phyloP scores from a whole-genome alignment of 2,797 vertebrate species.

The Cichlasoma orientale region DNA sequence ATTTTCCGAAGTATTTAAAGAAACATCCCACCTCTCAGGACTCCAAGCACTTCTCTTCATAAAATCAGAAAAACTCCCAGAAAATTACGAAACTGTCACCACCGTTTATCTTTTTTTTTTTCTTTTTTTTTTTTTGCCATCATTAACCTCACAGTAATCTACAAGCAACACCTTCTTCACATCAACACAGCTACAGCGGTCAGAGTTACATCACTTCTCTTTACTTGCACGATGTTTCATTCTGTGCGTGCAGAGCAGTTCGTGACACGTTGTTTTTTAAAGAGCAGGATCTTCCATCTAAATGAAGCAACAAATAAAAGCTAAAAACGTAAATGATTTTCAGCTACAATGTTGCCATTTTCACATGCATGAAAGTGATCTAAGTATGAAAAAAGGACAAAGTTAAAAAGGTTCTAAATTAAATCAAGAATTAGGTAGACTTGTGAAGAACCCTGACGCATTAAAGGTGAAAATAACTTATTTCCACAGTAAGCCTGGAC shows the following conservation, averaged over 20 bases:
- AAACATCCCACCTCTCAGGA: too few relatives aligned
- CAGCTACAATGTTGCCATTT: neutral
- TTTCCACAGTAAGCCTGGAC: neutral
- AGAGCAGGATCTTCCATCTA: neutral
- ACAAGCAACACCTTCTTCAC: neutral
- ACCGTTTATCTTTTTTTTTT: neutral
- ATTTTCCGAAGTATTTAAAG: neutral
- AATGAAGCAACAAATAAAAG: neutral
- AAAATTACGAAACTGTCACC: neutral
- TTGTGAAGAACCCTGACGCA: neutral
- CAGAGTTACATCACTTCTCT: neutral
- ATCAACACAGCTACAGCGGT: neutral
- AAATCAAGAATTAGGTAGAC: neutral
- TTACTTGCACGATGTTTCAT: neutral
- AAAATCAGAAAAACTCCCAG: neutral
- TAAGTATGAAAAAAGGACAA: neutral
- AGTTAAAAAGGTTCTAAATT: neutral
- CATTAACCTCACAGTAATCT: conserved; percentile 8
- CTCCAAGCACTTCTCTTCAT: neutral
- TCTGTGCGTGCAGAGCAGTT: neutral
- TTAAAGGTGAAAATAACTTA: neutral
- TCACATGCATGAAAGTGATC: neutral
- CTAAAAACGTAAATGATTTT: neutral
- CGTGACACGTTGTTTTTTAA: neutral
- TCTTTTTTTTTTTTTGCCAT: conserved; percentile 1